Percentiles rank a stretch among this genome's conserved stretches.
Conservation (phyloP, 1,140 invertebrate species). For the Sipha flava region DNA sequence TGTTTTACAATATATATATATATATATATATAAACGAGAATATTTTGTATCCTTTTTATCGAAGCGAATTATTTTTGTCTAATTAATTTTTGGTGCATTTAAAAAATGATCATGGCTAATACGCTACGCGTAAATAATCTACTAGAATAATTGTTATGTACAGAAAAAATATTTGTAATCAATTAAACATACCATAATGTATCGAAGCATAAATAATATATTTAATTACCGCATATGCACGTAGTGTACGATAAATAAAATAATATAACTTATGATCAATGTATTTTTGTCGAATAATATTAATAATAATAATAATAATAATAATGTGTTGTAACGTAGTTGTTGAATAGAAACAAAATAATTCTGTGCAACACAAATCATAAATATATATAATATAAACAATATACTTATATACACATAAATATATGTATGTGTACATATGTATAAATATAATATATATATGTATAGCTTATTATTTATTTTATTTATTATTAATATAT, state of each 20-base stretch:
- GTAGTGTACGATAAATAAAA: not conserved
- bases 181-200: not conserved
- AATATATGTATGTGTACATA: too few species aligned
- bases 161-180: not conserved
- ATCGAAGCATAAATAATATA: not conserved
- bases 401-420: too few species aligned
- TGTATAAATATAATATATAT: not conserved
- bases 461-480: not conserved
- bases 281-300: not conserved
- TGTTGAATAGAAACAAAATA: constrained; percentile 17
- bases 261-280: not conserved
- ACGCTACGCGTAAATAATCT: not conserved
- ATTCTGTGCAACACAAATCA: constrained; percentile 5
- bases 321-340: not conserved
- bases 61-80: constrained; percentile 11
- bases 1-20: too few species aligned
- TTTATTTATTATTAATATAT: not conserved
- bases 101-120: constrained; percentile 6
- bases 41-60: constrained; percentile 5
- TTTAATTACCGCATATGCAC: too few species aligned
- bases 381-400: too few species aligned
- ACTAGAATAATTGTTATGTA: not conserved
- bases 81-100: constrained; percentile 23
- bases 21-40: not conserved
- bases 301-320: constrained; percentile 7